Conservation (phyloP, 2,888 invertebrate species). For the Oeneis ivallda region DNA sequence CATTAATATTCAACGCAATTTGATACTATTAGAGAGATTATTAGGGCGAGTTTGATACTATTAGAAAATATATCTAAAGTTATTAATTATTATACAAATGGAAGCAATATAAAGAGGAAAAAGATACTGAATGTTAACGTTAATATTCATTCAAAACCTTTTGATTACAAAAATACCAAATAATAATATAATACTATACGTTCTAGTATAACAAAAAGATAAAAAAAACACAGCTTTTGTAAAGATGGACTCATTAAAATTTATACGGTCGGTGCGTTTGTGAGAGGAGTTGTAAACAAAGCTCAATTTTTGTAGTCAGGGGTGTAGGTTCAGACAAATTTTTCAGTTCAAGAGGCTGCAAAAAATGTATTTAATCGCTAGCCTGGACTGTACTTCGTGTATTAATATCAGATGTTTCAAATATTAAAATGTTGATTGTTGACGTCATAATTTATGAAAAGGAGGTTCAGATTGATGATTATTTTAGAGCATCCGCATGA, state of each 20-base stretch:
- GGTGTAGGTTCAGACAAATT: slow-evolving; percentile 19
- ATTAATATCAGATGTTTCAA: neutral
- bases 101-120: neutral
- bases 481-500: too few species aligned
- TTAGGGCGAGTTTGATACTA: too few species aligned
- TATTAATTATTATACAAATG: neutral
- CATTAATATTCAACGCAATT: too few species aligned
- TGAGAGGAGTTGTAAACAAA: slow-evolving; percentile 56
- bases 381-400: neutral
- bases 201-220: neutral
- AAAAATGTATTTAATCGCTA: slow-evolving; percentile 29
- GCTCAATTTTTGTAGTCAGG: slow-evolving; percentile 31
- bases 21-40: too few species aligned
- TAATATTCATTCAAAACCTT: neutral
- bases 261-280: slow-evolving; percentile 60
- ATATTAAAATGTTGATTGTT: neutral
- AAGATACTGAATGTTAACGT: neutral
- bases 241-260: slow-evolving; percentile 69
- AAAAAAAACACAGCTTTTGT: slow-evolving; percentile 45
- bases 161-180: slow-evolving; percentile 29
- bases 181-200: neutral
- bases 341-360: slow-evolving; percentile 28
- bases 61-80: too few species aligned
- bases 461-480: too few species aligned
- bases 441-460: too few species aligned